Evolutionary conservation across 1,140 invertebrate genomes (phyloP).

Genomic region (Tachypleus tridentatus): DNA sequence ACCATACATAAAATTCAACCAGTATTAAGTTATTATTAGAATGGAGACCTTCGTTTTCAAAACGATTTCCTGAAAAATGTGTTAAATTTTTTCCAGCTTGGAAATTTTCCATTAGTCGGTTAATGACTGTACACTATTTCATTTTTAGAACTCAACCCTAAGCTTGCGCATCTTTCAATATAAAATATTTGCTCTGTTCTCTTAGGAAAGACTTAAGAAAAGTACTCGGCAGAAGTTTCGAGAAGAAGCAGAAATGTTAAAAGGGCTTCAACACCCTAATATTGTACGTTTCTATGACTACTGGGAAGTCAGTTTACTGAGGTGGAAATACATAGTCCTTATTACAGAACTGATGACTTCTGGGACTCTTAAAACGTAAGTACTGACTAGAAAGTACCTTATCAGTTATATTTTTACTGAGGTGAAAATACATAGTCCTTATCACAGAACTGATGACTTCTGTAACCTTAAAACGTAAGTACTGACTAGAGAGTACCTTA

Average conservation of each 20-base stretch:
- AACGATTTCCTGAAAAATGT: too few relatives aligned
- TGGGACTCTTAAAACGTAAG: constrained; percentile 94
- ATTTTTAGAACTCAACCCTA: not conserved
- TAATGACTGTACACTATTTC: not conserved
- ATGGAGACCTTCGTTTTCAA: too few relatives aligned
- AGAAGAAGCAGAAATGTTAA: constrained; percentile 97
- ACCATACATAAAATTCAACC: too few relatives aligned
- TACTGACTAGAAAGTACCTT: constrained; percentile 16
- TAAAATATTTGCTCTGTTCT: not conserved
- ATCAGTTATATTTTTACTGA: too few relatives aligned
- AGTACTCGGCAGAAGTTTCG: constrained; percentile 84
- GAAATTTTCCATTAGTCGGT: not conserved
- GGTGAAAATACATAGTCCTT: too few relatives aligned
- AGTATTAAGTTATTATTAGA: too few relatives aligned
- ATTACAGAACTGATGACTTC: constrained; percentile 99
- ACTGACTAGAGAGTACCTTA: not conserved
- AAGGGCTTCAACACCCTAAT: constrained; percentile 97
- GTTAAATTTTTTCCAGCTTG: not conserved
- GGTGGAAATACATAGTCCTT: constrained; percentile 60
- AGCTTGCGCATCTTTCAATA: constrained; percentile 2
- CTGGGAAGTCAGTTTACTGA: constrained; percentile 81
- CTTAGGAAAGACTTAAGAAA: constrained; percentile 42
- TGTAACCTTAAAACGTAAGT: constrained; percentile 93
- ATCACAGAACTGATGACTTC: constrained; percentile 92
- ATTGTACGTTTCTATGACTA: constrained; percentile 99